Percentiles rank a stretch among this genome's conserved stretches.
These are phyloP conservation scores for Buphagus erythrorhynchus DNA, from an alignment of 2,797 vertebrate species.

Conservation along the genomic window DNA sequence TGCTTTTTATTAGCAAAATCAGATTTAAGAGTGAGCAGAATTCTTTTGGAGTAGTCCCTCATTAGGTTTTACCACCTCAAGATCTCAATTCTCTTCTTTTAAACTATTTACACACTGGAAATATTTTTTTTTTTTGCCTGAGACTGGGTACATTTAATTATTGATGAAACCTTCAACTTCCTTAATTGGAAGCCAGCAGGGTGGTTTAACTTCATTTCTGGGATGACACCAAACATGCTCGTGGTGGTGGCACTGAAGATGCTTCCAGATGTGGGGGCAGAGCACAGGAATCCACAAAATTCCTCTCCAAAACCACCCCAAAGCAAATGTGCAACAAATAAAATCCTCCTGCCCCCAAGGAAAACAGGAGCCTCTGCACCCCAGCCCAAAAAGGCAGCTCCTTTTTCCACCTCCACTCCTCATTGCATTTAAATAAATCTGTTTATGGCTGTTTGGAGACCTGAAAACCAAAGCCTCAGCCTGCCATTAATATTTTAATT, in stretches of 20 bases:
- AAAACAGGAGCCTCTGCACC: neutral
- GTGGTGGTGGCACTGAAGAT: neutral
- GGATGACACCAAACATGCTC: neutral
- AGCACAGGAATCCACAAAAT: neutral
- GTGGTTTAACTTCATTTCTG: neutral
- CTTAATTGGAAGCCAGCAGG: neutral
- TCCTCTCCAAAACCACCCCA: neutral
- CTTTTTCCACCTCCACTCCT: conserved; percentile 9
- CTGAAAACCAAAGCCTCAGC: conserved; percentile 55
- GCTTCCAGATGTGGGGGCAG: rapidly evolving
- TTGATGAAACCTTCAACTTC: neutral
- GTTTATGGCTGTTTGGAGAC: conserved; percentile 71
- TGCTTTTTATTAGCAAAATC: neutral
- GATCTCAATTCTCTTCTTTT: neutral
- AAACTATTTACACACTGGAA: neutral
- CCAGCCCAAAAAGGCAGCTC: neutral
- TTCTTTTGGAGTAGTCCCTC: neutral
- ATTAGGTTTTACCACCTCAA: neutral
- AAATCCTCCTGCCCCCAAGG: neutral
- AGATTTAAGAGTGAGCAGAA: neutral
- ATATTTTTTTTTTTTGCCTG: neutral
- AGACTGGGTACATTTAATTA: neutral
- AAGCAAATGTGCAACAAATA: neutral
- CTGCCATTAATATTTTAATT: conserved; percentile 80
- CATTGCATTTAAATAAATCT: conserved; percentile 61